phyloP scores from a whole-genome alignment of 2,113 vertebrate genomes.

The Sphaerodactylus townsendi region DNA sequence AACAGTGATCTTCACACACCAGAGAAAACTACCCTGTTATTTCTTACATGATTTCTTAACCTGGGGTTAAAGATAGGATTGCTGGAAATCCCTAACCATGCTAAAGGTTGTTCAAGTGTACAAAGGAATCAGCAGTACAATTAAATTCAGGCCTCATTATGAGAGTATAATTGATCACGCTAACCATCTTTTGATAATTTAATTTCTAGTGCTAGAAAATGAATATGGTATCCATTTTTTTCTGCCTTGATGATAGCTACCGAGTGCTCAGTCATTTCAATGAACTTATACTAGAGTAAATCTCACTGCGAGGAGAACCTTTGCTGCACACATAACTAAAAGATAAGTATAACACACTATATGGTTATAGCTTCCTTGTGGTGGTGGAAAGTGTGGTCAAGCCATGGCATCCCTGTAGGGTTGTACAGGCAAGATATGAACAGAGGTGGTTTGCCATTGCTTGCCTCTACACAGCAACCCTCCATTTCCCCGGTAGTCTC shows the following conservation, averaged over 20 bases:
- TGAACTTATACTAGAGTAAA: neutral
- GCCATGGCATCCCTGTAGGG: too few species aligned
- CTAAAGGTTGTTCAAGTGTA: neutral
- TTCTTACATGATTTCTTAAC: neutral
- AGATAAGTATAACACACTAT: neutral
- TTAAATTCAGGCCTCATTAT: neutral
- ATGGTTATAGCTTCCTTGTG: neutral
- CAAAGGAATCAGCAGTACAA: neutral
- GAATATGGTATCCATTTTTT: slow-evolving; percentile 29
- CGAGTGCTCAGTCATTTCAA: neutral
- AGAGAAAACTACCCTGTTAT: neutral
- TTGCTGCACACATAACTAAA: neutral
- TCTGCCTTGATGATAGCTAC: neutral
- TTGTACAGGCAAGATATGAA: too few species aligned
- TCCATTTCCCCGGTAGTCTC: too few species aligned
- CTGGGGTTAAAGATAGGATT: neutral
- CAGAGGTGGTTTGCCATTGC: too few species aligned
- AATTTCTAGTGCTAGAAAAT: slow-evolving; percentile 30
- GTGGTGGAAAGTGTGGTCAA: too few species aligned
- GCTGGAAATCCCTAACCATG: neutral
- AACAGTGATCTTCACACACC: neutral
- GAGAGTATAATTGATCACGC: neutral
- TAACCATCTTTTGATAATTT: slow-evolving; percentile 15
- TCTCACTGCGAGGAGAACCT: neutral
- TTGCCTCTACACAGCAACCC: too few species aligned